Evolutionary conservation across 2,888 invertebrate species (phyloP).

Genomic region (Cheilosia vulpina): DNA sequence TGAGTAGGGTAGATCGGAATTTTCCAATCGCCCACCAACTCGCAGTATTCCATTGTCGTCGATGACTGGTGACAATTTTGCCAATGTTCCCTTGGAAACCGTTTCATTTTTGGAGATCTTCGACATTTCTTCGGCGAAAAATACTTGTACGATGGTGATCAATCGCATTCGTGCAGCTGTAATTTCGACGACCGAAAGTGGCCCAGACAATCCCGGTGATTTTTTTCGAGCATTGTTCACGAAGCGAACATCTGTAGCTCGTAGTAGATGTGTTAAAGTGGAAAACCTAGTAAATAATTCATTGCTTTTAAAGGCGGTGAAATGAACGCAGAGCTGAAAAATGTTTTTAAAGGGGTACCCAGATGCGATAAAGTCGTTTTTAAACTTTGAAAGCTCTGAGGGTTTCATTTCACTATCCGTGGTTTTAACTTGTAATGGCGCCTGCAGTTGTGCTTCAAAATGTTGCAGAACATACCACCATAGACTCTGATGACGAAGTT

Average conservation of each 20-base stretch:
- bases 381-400: background rate
- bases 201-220: background rate
- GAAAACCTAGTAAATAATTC: slow-evolving; percentile 5
- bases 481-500: background rate
- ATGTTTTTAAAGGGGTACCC: background rate
- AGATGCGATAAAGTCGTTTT: background rate
- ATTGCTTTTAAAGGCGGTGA: slow-evolving; percentile 1
- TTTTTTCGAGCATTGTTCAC: too few species aligned
- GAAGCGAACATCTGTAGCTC: slow-evolving; percentile 5
- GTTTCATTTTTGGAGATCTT: background rate
- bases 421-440: background rate
- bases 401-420: slow-evolving; percentile 2
- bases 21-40: slow-evolving; percentile 27
- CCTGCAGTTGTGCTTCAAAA: background rate
- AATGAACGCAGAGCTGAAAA: slow-evolving; percentile 6
- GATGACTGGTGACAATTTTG: slow-evolving; percentile 18
- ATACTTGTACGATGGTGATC: slow-evolving; percentile 8
- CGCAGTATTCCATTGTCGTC: slow-evolving; percentile 6
- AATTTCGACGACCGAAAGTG: slow-evolving; percentile 6
- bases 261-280: background rate
- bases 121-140: slow-evolving; percentile 5
- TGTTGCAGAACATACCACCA: slow-evolving; percentile 8
- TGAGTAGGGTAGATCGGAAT: background rate
- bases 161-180: background rate
- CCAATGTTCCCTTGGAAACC: background rate